phyloP scores from a whole-genome alignment of 2,113 vertebrate genomes.

The Tetrao urogallus region DNA sequence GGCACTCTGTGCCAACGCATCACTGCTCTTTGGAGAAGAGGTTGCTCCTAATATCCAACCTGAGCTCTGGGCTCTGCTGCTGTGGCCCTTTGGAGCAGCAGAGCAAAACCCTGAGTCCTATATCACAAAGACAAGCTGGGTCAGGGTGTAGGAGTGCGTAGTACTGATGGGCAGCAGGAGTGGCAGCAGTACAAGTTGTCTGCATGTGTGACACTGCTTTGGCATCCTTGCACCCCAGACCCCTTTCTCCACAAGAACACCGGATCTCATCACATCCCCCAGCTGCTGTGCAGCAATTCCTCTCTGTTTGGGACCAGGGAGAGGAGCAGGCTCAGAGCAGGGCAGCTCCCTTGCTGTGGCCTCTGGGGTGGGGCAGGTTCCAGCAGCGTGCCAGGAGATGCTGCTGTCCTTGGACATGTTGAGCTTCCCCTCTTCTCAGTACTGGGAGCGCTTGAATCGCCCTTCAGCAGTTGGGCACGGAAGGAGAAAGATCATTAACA shows the following conservation, averaged over 20 bases:
- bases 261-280: background rate
- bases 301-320: background rate
- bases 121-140: background rate
- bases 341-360: background rate
- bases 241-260: background rate
- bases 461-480: conserved; percentile 26
- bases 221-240: background rate
- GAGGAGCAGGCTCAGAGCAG: background rate
- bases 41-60: no score
- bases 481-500: conserved; percentile 43
- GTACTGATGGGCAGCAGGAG: background rate
- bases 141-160: background rate
- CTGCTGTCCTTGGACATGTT: conserved; percentile 29
- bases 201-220: accelerated
- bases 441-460: background rate
- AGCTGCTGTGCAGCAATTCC: background rate
- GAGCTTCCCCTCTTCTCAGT: conserved; percentile 2
- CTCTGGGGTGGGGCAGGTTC: conserved; percentile 27
- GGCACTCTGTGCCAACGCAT: no score
- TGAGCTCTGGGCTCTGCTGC: background rate
- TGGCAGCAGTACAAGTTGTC: background rate
- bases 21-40: no score
- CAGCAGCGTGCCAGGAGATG: background rate
- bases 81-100: background rate
- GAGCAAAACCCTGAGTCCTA: background rate